A percentile compares a stretch with the other conserved stretches of the same genome.
phyloP scores from a whole-genome alignment of 2,888 invertebrate genomes.

The Diarsia dahlii region DNA sequence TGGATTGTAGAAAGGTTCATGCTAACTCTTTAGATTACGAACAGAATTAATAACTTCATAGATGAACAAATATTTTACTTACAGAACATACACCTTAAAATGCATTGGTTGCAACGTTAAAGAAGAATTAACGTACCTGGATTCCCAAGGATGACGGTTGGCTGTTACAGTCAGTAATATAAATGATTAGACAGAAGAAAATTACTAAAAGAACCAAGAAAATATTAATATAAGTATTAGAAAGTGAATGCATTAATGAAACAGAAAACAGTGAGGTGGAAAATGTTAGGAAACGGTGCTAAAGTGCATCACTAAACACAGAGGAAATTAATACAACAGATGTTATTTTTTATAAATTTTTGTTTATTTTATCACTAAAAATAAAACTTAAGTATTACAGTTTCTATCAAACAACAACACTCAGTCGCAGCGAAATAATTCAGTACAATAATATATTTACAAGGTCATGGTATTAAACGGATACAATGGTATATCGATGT shows the following conservation, averaged over 20 bases:
- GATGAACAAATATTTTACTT: conserved; percentile 38
- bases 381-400: conserved; percentile 90
- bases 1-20: background rate
- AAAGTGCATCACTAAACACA: conserved; percentile 80
- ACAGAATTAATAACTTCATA: background rate
- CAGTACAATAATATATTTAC: conserved; percentile 88
- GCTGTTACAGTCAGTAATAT: conserved; percentile 69
- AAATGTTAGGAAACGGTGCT: conserved; percentile 82
- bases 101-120: conserved; percentile 48
- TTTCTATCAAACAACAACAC: conserved; percentile 90
- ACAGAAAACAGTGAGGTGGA: conserved; percentile 77
- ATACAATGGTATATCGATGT: conserved; percentile 71
- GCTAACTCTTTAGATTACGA: background rate
- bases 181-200: conserved; percentile 61
- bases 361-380: conserved; percentile 91
- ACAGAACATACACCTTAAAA: conserved; percentile 39
- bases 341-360: conserved; percentile 83
- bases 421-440: conserved; percentile 88
- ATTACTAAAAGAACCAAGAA: conserved; percentile 77
- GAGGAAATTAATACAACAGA: conserved; percentile 80
- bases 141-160: conserved; percentile 66
- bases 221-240: conserved; percentile 79
- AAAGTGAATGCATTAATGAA: conserved; percentile 80
- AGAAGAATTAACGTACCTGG: conserved; percentile 71
- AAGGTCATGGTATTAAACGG: conserved; percentile 79